These are phyloP conservation scores for Dinocampus coccinellae DNA, from an alignment of 2,888 invertebrate species.

Conservation along the genomic window DNA sequence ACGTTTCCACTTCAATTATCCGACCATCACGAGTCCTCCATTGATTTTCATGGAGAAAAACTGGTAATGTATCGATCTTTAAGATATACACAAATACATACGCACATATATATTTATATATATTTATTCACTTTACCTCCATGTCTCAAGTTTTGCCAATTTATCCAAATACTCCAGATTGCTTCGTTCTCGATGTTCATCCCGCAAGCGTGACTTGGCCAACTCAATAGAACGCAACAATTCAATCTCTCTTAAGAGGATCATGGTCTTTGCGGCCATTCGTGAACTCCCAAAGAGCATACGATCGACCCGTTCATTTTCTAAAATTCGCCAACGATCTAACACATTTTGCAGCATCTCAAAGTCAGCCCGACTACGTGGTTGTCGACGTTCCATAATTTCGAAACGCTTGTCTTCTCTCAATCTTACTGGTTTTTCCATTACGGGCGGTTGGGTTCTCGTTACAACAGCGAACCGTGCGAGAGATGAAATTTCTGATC, in stretches of 20 bases:
- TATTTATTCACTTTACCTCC: constrained; percentile 71
- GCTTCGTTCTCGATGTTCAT: constrained; percentile 75
- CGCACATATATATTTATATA: background rate
- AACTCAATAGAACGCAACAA: constrained; percentile 79
- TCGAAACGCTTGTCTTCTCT: constrained; percentile 71
- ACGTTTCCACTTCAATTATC: constrained; percentile 76
- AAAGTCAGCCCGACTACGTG: constrained; percentile 80
- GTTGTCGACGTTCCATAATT: constrained; percentile 58
- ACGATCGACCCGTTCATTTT: constrained; percentile 73
- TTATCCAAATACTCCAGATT: constrained; percentile 76
- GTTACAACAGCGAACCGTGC: constrained; percentile 42
- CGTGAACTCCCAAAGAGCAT: constrained; percentile 62
- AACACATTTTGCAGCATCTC: constrained; percentile 76
- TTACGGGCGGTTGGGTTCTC: constrained; percentile 39
- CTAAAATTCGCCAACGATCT: constrained; percentile 78
- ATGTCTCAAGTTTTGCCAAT: constrained; percentile 80
- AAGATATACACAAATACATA: background rate
- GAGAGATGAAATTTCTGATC: constrained; percentile 38
- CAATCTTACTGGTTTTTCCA: constrained; percentile 40
- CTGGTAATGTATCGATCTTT: background rate
- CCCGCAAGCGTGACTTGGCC: constrained; percentile 75
- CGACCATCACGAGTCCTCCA: constrained; percentile 81
- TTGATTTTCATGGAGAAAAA: constrained; percentile 25
- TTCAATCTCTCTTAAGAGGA: constrained; percentile 82
- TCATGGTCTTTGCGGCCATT: constrained; percentile 78